A percentile compares a stretch with the other conserved stretches of the same genome.
Conservation (phyloP, 2,113 vertebrate species). For the Halcyon senegalensis region DNA sequence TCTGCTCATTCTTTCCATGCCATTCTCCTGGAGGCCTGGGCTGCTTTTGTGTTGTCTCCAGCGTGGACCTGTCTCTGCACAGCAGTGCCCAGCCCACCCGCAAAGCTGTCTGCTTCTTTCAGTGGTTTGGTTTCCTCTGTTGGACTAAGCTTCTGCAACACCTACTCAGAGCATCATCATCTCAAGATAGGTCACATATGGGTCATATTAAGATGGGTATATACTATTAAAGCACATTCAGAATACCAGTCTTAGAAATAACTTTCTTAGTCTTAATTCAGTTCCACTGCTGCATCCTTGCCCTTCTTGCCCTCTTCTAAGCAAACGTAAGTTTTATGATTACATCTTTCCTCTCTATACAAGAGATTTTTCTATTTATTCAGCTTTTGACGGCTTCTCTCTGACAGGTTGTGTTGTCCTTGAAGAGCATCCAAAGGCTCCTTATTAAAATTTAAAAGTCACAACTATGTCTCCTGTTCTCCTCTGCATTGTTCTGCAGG, state of each 20-base stretch:
- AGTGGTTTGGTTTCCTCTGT: background rate
- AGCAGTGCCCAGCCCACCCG: background rate
- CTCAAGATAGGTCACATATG: background rate
- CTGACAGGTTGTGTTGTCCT: background rate
- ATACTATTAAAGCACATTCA: background rate
- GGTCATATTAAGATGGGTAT: background rate
- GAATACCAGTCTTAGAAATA: background rate
- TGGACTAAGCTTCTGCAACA: background rate
- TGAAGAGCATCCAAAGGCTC: background rate
- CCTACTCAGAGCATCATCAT: background rate
- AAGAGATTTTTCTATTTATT: background rate
- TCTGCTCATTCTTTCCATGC: accelerated
- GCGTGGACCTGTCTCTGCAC: background rate
- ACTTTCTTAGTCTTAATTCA: background rate
- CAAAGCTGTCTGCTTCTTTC: background rate
- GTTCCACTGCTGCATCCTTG: background rate
- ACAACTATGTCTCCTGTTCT: accelerated
- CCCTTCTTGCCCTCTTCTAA: background rate
- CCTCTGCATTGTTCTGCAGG: background rate
- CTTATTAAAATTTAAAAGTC: background rate
- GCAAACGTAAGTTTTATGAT: background rate
- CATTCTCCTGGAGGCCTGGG: background rate
- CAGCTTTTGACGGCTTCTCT: background rate
- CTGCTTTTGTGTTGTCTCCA: background rate
- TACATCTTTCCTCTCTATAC: background rate